Conservation (phyloP, 1,140 invertebrate species). For the Galendromus occidentalis region DNA sequence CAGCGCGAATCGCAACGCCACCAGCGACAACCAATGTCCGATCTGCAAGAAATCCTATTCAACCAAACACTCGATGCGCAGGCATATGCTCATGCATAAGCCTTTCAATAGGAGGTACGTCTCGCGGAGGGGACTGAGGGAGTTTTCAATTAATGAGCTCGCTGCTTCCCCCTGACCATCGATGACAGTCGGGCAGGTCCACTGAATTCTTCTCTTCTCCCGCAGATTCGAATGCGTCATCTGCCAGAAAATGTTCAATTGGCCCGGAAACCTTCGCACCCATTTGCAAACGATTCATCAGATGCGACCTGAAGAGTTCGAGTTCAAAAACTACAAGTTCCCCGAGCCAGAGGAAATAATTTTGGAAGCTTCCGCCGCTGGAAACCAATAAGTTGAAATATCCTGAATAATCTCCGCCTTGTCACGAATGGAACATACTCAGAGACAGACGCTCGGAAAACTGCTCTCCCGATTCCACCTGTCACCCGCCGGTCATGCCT, state of each 20-base stretch:
- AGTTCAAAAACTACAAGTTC: slow-evolving; percentile 12
- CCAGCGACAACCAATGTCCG: slow-evolving; percentile 19
- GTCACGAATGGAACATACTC: no score
- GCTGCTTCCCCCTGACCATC: no score
- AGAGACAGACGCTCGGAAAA: no score
- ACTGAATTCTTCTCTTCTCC: no score
- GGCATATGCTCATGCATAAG: slow-evolving; percentile 21
- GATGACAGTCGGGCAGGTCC: no score
- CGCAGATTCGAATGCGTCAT: slow-evolving; percentile 20
- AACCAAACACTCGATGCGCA: slow-evolving; percentile 20
- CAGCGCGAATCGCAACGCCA: no score
- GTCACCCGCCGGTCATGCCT: no score
- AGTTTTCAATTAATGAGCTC: no score
- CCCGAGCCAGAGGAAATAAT: slow-evolving; percentile 2
- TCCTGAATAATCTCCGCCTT: no score
- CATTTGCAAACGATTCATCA: slow-evolving; percentile 19
- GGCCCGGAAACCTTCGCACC: slow-evolving; percentile 21
- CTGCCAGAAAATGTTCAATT: slow-evolving; percentile 22
- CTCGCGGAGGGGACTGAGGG: no score
- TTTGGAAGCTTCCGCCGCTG: background rate
- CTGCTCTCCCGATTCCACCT: no score
- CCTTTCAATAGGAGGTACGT: slow-evolving; percentile 18
- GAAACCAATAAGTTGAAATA: background rate
- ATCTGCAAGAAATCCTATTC: slow-evolving; percentile 20
- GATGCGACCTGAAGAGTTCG: slow-evolving; percentile 9